Conservation (phyloP, 2,888 invertebrate species). For the Lasioglossum morio region DNA sequence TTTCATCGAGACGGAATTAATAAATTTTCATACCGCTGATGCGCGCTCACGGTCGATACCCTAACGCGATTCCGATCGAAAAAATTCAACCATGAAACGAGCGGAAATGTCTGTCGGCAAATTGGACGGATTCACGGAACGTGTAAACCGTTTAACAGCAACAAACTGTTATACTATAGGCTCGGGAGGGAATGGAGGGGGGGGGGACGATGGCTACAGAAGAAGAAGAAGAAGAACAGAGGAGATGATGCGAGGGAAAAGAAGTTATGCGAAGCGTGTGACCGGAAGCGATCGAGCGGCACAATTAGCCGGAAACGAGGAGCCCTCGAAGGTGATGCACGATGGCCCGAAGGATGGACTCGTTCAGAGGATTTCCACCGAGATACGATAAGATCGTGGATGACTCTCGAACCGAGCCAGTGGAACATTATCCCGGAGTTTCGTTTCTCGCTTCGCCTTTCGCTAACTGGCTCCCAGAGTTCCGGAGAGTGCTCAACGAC, state of each 20-base stretch:
- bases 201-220: neutral
- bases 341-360: conserved; percentile 34
- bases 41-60: neutral
- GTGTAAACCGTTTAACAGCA: neutral
- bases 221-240: conserved; percentile 43
- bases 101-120: neutral
- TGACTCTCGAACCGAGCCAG: conserved; percentile 27
- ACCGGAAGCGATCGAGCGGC: conserved; percentile 72
- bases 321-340: conserved; percentile 62
- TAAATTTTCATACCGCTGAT: conserved; percentile 4
- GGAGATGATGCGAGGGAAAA: conserved; percentile 51
- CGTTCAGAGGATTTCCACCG: conserved; percentile 30
- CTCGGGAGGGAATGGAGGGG: neutral
- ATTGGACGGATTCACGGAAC: neutral
- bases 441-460: conserved; percentile 40
- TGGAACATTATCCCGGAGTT: conserved; percentile 40
- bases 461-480: conserved; percentile 49
- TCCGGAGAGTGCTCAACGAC: conserved; percentile 70
- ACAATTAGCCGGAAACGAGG: conserved; percentile 73
- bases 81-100: conserved; percentile 1
- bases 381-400: conserved; percentile 43
- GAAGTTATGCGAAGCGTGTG: conserved; percentile 72
- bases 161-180: neutral
- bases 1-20: conserved; percentile 10
- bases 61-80: neutral